These are phyloP conservation scores for Eledone cirrhosa DNA, from an alignment of 2,888 invertebrate genomes.

Conservation along the genomic window DNA sequence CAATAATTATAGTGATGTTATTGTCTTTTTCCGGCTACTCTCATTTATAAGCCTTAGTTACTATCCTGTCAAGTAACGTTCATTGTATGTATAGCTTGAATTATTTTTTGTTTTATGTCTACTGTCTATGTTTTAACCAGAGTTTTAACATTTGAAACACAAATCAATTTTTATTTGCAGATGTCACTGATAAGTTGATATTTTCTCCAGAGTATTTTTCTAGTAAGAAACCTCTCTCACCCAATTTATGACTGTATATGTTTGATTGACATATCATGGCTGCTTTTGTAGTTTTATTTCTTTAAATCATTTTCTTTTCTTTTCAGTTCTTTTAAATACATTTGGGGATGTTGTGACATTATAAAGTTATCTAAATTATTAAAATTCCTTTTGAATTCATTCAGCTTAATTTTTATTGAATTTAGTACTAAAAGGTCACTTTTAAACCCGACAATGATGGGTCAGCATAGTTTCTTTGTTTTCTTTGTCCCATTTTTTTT, in stretches of 20 bases:
- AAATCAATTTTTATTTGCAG: constrained; percentile 4
- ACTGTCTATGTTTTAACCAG: too few species aligned
- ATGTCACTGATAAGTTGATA: constrained; percentile 22
- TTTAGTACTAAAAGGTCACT: too few species aligned
- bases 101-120: too few species aligned
- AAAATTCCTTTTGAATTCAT: too few species aligned
- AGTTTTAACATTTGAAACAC: too few species aligned
- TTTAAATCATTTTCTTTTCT: neutral
- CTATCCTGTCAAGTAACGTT: too few species aligned
- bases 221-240: constrained; percentile 10
- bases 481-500: neutral
- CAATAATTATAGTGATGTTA: too few species aligned
- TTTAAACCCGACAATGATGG: neutral
- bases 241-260: constrained; percentile 9
- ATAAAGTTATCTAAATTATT: too few species aligned
- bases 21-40: too few species aligned
- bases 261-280: neutral
- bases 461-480: neutral
- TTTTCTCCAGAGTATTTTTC: constrained; percentile 25
- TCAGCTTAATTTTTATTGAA: too few species aligned
- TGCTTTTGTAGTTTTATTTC: constrained; percentile 8
- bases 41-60: too few species aligned
- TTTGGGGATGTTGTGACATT: constrained; percentile 18
- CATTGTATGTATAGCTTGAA: too few species aligned
- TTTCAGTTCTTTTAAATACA: neutral